Evolutionary conservation across 2,888 invertebrate species (phyloP).

Genomic region (Onchidella celtica): DNA sequence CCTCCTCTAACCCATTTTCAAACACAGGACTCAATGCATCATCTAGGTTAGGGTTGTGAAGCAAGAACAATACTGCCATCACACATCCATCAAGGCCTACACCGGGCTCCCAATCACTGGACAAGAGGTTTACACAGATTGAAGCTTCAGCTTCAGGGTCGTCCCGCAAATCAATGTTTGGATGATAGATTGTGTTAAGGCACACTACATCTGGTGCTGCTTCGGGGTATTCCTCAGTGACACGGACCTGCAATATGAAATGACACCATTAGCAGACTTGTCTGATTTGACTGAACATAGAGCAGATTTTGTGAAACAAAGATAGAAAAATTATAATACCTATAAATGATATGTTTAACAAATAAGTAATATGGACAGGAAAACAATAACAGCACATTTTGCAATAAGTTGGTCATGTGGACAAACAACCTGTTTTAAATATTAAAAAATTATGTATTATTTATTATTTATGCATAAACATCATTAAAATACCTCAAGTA

Average conservation of each 20-base stretch:
- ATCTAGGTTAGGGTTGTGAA: constrained; percentile 69
- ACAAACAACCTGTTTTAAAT: too few species aligned
- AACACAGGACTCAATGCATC: constrained; percentile 68
- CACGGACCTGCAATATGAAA: constrained; percentile 89
- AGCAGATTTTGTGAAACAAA: too few species aligned
- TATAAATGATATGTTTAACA: too few species aligned
- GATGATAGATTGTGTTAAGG: constrained; percentile 96
- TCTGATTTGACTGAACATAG: neutral
- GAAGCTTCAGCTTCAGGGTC: constrained; percentile 20
- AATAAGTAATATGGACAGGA: too few species aligned
- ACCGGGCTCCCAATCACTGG: constrained; percentile 62
- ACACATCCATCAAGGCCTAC: constrained; percentile 66
- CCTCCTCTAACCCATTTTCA: constrained; percentile 28
- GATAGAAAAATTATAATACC: too few species aligned
- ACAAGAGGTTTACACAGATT: constrained; percentile 71
- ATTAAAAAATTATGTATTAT: too few species aligned
- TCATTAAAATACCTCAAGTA: too few species aligned
- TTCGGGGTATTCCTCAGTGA: constrained; percentile 96
- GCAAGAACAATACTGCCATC: constrained; percentile 71
- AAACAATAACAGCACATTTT: too few species aligned
- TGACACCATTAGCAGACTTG: neutral
- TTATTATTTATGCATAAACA: too few species aligned
- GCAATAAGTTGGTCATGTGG: too few species aligned
- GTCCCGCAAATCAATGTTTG: constrained; percentile 89
- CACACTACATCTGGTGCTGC: constrained; percentile 98